phyloP scores from a whole-genome alignment of 2,888 invertebrate species.

The Macrophya alboannulata region DNA sequence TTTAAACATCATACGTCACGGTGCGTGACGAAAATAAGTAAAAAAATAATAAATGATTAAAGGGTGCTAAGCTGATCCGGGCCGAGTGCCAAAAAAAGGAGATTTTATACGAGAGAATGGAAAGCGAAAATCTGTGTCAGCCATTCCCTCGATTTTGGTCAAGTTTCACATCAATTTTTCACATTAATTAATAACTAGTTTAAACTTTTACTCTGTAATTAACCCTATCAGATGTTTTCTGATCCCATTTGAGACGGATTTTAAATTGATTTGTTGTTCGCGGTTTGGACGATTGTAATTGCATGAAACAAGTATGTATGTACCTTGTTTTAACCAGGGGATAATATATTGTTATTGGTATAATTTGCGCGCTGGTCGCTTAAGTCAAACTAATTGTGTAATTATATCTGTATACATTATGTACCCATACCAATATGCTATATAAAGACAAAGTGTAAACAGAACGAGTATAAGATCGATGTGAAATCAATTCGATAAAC shows the following conservation, averaged over 20 bases:
- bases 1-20: not conserved
- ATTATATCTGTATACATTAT: not conserved
- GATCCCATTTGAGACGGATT: not conserved
- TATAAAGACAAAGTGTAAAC: not conserved
- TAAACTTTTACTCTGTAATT: not conserved
- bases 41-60: not conserved
- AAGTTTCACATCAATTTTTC: no score
- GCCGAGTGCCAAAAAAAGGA: no score
- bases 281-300: not conserved
- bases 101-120: no score
- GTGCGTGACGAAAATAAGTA: not conserved
- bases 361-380: not conserved
- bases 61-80: no score
- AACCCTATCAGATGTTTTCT: not conserved
- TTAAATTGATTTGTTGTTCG: conserved; percentile 32
- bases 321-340: no score
- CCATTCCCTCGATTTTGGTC: no score
- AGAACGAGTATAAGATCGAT: conserved; percentile 2
- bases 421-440: not conserved
- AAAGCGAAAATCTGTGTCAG: no score
- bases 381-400: not conserved
- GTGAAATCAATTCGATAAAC: conserved; percentile 23
- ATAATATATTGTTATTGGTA: not conserved
- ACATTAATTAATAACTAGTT: not conserved
- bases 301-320: no score